Conservation (phyloP, 2,888 invertebrate species). For the Drosophila mettleri region DNA sequence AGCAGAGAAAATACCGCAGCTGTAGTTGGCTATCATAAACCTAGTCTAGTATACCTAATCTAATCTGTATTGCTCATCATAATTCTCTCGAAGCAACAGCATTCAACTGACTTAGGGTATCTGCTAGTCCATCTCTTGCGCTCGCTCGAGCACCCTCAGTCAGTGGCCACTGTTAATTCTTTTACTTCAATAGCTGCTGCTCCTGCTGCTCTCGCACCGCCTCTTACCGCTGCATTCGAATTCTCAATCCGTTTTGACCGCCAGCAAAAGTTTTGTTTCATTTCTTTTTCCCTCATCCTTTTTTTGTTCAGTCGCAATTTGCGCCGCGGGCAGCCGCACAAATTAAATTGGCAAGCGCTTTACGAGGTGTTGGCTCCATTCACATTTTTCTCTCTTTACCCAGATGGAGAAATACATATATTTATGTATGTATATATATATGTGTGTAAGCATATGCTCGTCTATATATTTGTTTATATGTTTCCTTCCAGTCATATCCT, state of each 20-base stretch:
- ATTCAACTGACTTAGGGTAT: too few species aligned
- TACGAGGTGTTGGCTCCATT: conserved; percentile 57
- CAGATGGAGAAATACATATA: neutral
- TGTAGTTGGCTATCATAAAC: too few species aligned
- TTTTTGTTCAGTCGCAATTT: conserved; percentile 33
- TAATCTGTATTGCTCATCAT: too few species aligned
- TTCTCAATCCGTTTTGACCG: conserved; percentile 31
- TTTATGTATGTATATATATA: neutral
- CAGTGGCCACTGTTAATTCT: conserved; percentile 2
- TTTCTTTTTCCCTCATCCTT: too few species aligned
- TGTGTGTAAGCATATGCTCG: neutral
- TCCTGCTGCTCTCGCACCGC: neutral
- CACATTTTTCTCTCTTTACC: conserved; percentile 3
- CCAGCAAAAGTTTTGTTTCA: conserved; percentile 11
- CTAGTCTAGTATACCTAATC: too few species aligned
- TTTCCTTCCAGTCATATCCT: conserved; percentile 40
- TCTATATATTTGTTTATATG: conserved; percentile 12
- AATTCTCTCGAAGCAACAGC: too few species aligned
- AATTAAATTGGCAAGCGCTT: conserved; percentile 59
- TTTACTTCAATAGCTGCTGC: neutral
- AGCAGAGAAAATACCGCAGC: too few species aligned
- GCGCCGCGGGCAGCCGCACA: conserved; percentile 41
- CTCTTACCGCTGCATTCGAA: conserved; percentile 9
- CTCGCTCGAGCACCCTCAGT: neutral
- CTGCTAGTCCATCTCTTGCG: neutral